These are phyloP conservation scores for Dromaius novaehollandiae DNA, from an alignment of 2,113 vertebrate genomes.

Conservation along the genomic window DNA sequence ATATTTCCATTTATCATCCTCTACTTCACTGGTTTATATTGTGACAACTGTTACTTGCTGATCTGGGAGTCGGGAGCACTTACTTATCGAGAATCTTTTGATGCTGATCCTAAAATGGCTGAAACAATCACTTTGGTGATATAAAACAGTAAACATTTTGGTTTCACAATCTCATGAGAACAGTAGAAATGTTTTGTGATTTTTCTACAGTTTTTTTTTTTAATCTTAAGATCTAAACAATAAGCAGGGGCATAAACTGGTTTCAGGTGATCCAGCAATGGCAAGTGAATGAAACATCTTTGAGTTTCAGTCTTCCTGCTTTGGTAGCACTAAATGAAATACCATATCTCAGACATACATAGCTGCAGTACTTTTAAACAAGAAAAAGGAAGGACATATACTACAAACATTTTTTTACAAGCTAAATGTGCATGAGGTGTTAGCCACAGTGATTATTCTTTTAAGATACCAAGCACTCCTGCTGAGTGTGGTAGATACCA, in stretches of 20 bases:
- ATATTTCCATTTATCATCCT: neutral
- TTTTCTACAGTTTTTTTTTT: conserved; percentile 3
- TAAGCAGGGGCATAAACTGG: neutral
- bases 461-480: neutral
- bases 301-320: neutral
- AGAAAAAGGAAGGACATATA: neutral
- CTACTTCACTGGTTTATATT: neutral
- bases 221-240: neutral
- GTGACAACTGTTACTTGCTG: neutral
- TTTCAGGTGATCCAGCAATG: neutral
- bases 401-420: neutral
- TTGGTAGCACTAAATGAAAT: neutral
- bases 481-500: neutral
- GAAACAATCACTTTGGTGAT: neutral
- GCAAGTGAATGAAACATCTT: neutral
- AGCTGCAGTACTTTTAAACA: neutral
- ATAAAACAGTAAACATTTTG: neutral
- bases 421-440: neutral
- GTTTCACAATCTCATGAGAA: neutral
- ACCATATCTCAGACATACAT: neutral
- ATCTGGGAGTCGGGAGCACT: neutral
- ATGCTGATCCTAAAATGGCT: neutral
- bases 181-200: neutral
- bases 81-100: neutral
- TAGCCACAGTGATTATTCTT: neutral